Evolutionary conservation across 2,888 invertebrate species (phyloP), one percentile per base, ranked within the genome.

Genomic region (Meloe dianella): DNA sequence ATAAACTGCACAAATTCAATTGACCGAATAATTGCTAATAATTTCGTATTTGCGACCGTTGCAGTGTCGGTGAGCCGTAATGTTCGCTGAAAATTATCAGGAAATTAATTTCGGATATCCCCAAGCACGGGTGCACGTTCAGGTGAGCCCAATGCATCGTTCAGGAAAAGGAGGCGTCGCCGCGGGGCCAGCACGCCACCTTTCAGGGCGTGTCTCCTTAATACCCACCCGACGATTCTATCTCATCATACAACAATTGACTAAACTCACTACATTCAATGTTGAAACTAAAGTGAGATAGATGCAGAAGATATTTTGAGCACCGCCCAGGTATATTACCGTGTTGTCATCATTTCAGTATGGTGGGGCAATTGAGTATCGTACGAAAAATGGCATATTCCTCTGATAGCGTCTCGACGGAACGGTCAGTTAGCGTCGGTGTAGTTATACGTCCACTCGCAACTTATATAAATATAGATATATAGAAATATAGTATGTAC

Each of bases 371-470:
- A 71, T 70, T 64, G 74, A 74, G 72, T 73, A 65, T 72, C 72
- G 79, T 78, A 78, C 77, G 78, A 82, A 82, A 82, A 82, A 82
- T 81, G 81, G 82, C 82, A 81, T 88, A 87, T 87, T 87, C 87
- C 87, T 86, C 85, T 86, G 85, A 84, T 77, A 78, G 75, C 77
- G 85, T 85, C 86, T 86, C 86, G 86, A 86, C 85, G 80, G 85
- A 84, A 84, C 85, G 85, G 79, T 81, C 80, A 84, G 83, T 85
- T 83, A 85, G 84, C 84, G 85, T 85, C 86, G 84, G 84, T 81
- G 80, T 78, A 78, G 78, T 76, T 76, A 70, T 27, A 27, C 54
- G 27, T 24, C 54, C 54, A 54, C 54, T 54, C 54, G 27, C 1
- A 27, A 17, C 47, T 20, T 27, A 6, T 54, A 54, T 27, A 54